These are phyloP conservation scores for Oxyscelio sp. DNA, from an alignment of 2,888 invertebrate species.

Conservation along the genomic window DNA sequence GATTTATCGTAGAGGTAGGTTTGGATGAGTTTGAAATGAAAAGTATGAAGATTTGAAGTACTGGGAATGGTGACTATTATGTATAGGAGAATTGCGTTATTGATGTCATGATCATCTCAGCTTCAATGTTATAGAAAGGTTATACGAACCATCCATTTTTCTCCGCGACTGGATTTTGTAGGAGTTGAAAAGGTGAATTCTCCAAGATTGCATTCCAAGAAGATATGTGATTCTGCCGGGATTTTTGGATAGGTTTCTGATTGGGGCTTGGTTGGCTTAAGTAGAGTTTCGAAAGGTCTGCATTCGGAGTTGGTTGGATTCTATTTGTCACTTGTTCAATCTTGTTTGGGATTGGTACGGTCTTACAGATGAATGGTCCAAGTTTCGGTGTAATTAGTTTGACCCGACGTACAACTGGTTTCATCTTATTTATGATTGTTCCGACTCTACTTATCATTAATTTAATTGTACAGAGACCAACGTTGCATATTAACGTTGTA, in stretches of 20 bases:
- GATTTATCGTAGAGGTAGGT: no score
- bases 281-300: neutral
- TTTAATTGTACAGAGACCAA: constrained; percentile 3
- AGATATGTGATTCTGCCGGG: neutral
- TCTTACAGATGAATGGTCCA: neutral
- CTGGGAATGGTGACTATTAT: no score
- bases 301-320: neutral
- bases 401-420: neutral
- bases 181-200: no score
- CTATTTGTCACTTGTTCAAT: neutral
- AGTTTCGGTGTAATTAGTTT: neutral
- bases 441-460: neutral
- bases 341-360: neutral
- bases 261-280: neutral
- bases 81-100: no score
- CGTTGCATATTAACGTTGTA: no score
- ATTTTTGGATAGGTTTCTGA: neutral
- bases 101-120: no score
- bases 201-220: no score
- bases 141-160: no score
- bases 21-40: no score
- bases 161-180: neutral
- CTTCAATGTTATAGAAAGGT: no score
- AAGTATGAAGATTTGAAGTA: no score
- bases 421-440: neutral